A percentile compares a stretch with the other conserved stretches of the same genome.
These are phyloP conservation scores for Meiosimyza decipiens DNA, from an alignment of 2,888 invertebrate genomes.

Conservation along the genomic window DNA sequence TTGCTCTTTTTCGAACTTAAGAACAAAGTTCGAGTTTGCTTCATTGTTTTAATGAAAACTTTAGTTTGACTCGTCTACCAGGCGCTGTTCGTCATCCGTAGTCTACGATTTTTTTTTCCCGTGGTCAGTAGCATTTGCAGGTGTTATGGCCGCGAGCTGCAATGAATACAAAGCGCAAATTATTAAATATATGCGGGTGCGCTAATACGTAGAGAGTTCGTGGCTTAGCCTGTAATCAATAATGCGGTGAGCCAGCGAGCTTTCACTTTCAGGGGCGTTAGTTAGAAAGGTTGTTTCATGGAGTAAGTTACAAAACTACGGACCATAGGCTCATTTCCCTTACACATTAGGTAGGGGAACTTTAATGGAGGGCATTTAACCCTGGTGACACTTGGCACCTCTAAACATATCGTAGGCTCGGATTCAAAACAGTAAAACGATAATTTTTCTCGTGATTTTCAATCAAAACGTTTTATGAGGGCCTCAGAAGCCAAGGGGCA, in stretches of 20 bases:
- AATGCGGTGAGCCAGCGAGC: neutral
- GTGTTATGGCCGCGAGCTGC: neutral
- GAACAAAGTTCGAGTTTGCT: conserved; percentile 13
- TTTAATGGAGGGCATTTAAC: no score
- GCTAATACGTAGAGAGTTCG: neutral
- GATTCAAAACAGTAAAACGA: no score
- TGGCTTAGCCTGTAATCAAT: neutral
- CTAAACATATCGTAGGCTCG: no score
- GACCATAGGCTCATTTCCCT: no score
- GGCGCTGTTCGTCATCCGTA: neutral
- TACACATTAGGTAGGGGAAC: no score
- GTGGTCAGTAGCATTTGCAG: neutral
- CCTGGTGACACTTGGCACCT: no score
- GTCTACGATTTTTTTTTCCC: neutral
- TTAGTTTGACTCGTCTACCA: conserved; percentile 5
- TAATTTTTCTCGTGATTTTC: no score
- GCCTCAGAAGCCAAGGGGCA: no score
- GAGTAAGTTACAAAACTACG: no score
- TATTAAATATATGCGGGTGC: neutral
- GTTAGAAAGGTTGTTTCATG: no score
- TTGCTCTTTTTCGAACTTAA: conserved; percentile 28
- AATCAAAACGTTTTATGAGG: no score
- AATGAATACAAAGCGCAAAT: no score
- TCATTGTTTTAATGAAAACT: conserved; percentile 25
- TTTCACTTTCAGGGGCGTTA: neutral